Evolutionary conservation across 2,113 vertebrate species (phyloP), one percentile per base, ranked within the genome.

Genomic region (Aplodontia rufa): DNA sequence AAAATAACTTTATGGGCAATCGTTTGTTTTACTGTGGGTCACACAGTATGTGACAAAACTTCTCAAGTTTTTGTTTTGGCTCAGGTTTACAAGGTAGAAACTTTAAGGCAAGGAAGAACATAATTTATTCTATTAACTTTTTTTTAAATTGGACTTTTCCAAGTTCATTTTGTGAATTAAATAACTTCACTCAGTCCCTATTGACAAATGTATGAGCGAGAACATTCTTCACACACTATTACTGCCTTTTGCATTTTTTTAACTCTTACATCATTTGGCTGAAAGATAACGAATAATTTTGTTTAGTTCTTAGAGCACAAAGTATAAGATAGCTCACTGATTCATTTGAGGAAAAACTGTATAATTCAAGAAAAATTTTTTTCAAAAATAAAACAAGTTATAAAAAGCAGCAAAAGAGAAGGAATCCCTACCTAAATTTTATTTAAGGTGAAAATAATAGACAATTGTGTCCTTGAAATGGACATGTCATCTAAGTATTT

Each of bases 11-110:
- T 75, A 88, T 95, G 42, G 62, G 96, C 72, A 97, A 79, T 75
- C 58, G 81, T 92, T 97, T 97, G 89, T 95, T 97, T 97, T 96
- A 16, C 58, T 98, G 35, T 91, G 81, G 37, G 42, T 92, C 45
- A 91, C 62, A 79, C 28, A 79, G 32, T 95, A 28, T 97, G 80
- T 93, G 96, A 96, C 87, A 84, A 96, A 98, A 96, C 90, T 94
- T 91, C 82, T 87, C 72, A 90, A 11, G 88, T 96, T 97, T 64
- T 93, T 82, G 69, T 91, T 98, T 98, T 96, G 83, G 92, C 84
- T 97, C 84, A 24, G 35, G 81, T 97, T 97, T 96, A 32, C 71
- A 76, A 83, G n/a, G 19, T 94, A 86, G 87, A 92, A 95, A 90
- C n/a, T 80, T 93, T 89, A 74, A 90, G 55, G 49, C 51, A 42